Evolutionary conservation across 1,140 invertebrate species (phyloP), one percentile per base, ranked within the genome.

Genomic region (Papilio aristodemus): DNA sequence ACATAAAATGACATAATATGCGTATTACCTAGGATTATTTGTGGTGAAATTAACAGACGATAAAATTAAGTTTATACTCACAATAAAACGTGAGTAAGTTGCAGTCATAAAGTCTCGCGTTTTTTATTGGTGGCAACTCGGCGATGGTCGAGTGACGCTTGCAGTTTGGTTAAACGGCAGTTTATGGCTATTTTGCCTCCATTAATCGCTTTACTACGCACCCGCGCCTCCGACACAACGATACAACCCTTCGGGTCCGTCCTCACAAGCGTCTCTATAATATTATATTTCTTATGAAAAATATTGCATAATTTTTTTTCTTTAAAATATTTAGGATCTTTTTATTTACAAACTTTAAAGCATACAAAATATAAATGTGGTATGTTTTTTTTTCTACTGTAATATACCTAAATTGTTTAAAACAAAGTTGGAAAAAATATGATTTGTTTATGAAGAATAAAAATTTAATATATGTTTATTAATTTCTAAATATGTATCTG

Each of bases 21-120:
- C 71, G 70, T 85, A 85, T 77, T 82, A 83, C 78, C 83, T 90
- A 86, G 83, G 77, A 90, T 89, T 91, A 90, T 91, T 91, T 89
- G 87, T 89, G 89, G 87, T 88, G 83, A 89, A 91, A 91, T 91
- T 90, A 91, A 91, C 87, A 91, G 89, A 89, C 89, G 86, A 90
- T 91, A 91, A 91, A 91, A 90, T 89, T 91, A 90, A 89, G 86
- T 91, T 91, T 91, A 91, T 91, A 91, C 86, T 89, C 86, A 89
- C 89, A 91, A 90, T 91, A 90, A 91, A 90, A 91, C 85, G 87
- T 88, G 89, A 91, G 84, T 89, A 86, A 91, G 87, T 91, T 90
- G 86, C 87, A 86, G 85, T 90, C 89, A 91, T 90, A 91, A 91
- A 91, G 86, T 91, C 86, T 90, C 89, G 84, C 86, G 85, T 90